Base-by-base conservation (phyloP, 2,888 invertebrate species). In the Phaonia tiefii region DNA sequence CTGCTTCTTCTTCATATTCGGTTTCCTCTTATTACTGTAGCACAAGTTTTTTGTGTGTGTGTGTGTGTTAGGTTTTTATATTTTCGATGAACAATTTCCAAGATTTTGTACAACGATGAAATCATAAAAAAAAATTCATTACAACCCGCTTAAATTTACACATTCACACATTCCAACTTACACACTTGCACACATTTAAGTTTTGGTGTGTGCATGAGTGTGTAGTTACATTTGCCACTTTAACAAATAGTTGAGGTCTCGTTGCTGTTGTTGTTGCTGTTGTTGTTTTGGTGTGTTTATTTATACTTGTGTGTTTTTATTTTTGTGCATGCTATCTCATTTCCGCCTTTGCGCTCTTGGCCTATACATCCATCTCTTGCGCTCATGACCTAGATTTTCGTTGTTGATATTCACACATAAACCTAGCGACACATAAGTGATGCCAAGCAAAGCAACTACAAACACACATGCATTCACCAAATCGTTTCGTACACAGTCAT, bases 381-480 rank as follows among this genome's bases (percentile, higher is more conserved):
- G 89, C 89, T 90, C 90, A 89, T 90, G 90, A 91, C 90, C 90
- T 90, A 90, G 90, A 90, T 90, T 90, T 88, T 76, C 85, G 75
- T 72, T 78, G 81, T 69, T 81, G 78, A 56, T 81, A 75, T 81
- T 69, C 75, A 82, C 67, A 67, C 67, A n/a, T n/a, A 67, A 25
- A 20, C 71, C 78, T n/a, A 46, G 13, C 44, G 2, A 17, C 56
- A 56, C 56, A 26, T n/a, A 31, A n/a, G n/a, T 20, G 5, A 51
- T 20, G 7, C 22, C 31, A 5, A 2, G 1, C 31, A 15, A 58
- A 58, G 15, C 17, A 51, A 5, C 17, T 4, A 20, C 51, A 22
- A 17, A 51, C n/a, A 56, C 56, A 11, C 26, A 60, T 31, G 39
- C 60, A 60, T 37, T 17, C 39, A 39, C 39, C 17, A 37, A 60